Evolutionary conservation across 1,140 invertebrate genomes (phyloP), one percentile per base, ranked within the genome.

Genomic region (Eurosta solidaginis): DNA sequence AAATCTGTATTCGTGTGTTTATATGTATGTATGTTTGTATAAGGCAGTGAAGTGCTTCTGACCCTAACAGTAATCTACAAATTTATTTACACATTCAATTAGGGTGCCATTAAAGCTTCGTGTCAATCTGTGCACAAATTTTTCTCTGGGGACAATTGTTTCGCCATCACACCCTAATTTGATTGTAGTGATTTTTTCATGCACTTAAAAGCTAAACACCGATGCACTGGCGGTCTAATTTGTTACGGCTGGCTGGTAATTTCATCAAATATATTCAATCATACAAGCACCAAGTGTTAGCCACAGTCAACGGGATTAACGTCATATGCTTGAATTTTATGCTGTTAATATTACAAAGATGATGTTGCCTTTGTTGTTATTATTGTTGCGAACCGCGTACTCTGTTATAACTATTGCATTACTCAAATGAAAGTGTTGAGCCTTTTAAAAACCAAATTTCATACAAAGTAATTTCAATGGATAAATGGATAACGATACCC

Each of bases 91-190:
- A 85, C 85, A 87, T 87, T 84, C 83, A 87, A 87, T 87, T 87
- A 87, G 85, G 85, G 81, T 83, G 81, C 82, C 81, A 86, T 85
- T 86, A 86, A 81, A 81, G 77, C 83, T 47, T 76, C 59, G 40
- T 36, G 68, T 76, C 77, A 83, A 82, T 81, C 82, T 84, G 81
- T 79, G 79, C 80, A 77, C 80, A 82, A 85, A 84, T 84, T 85
- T 85, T 85, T 80, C 82, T 83, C 81, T 81, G 78, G 83, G 86
- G 86, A 85, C 84, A 85, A 87, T 87, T 87, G 85, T 86, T 86
- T 87, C 81, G 81, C 83, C 84, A 87, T 87, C 86, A 87, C 86
- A 87, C 86, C 86, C 86, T 87, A 87, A 87, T 87, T 87, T 85
- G 82, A 85, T 86, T 85, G 84, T 87, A 84, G 80, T 83, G 84